Evolutionary conservation across 2,113 vertebrate species (phyloP).

Genomic region (Calyptommatus sinebrachiatus): DNA sequence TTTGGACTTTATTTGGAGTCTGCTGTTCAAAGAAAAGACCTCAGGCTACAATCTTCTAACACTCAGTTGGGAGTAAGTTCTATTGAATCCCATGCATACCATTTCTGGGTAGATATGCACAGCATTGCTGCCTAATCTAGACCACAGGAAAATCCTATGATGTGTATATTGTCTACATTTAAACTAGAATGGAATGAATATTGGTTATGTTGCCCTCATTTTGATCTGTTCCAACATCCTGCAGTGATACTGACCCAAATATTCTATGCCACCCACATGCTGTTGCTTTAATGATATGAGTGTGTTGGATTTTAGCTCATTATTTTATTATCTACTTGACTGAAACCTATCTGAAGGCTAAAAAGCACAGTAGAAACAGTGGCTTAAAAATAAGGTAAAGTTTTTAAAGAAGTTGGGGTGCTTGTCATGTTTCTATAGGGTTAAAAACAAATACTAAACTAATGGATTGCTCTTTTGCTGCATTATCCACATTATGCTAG

Average conservation of each 20-base stretch:
- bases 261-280: background rate
- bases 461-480: no score
- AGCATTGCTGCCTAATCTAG: background rate
- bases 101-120: background rate
- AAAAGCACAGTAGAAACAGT: background rate
- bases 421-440: no score
- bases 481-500: no score
- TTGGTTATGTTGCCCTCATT: background rate
- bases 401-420: no score
- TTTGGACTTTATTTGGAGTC: background rate
- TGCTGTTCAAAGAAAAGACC: background rate
- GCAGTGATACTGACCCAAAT: conserved; percentile 1
- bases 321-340: background rate
- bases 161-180: background rate
- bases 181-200: background rate
- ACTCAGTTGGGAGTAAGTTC: background rate
- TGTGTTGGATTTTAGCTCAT: background rate
- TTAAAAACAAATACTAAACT: no score
- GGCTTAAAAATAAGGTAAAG: no score
- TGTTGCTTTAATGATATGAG: conserved; percentile 3
- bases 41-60: background rate
- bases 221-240: background rate
- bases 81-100: background rate
- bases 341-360: background rate
- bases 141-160: background rate